Evolutionary conservation across 2,113 vertebrate genomes (phyloP).

Genomic region (Calypte anna): DNA sequence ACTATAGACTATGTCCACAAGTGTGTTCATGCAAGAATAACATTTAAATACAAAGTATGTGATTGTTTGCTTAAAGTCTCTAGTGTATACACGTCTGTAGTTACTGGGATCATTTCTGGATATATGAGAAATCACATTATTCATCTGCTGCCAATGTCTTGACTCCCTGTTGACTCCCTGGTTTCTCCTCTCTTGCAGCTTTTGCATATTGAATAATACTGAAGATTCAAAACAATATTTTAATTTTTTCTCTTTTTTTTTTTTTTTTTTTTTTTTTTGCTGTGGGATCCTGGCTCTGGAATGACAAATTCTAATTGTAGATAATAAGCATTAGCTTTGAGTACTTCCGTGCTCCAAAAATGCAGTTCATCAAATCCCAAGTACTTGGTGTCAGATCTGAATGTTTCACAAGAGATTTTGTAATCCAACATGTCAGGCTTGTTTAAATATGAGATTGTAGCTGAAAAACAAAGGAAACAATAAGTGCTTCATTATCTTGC

Average conservation of each 20-base stretch:
- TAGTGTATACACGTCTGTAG: neutral
- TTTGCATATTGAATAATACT: neutral
- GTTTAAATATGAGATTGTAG: constrained; percentile 32
- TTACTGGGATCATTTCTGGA: neutral
- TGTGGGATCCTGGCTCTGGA: constrained; percentile 2
- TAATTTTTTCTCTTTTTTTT: too few species aligned
- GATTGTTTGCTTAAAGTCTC: neutral
- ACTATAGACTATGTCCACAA: neutral
- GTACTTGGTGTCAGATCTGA: constrained; percentile 52
- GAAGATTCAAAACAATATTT: neutral
- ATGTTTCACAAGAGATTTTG: constrained; percentile 40
- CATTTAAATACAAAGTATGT: neutral
- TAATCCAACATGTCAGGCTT: constrained; percentile 39
- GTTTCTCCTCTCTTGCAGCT: neutral
- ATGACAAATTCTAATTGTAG: neutral
- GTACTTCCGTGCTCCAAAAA: constrained; percentile 28
- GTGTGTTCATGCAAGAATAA: neutral
- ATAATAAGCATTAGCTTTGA: constrained; percentile 13
- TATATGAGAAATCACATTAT: accelerated
- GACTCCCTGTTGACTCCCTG: neutral
- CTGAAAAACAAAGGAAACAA: constrained; percentile 13
- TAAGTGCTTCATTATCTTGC: constrained; percentile 11
- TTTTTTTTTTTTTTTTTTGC: neutral
- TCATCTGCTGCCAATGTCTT: neutral
- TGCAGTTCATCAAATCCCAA: constrained; percentile 27